Base-by-base conservation (phyloP, 2,113 vertebrate genomes). In the Lanius ludovicianus region DNA sequence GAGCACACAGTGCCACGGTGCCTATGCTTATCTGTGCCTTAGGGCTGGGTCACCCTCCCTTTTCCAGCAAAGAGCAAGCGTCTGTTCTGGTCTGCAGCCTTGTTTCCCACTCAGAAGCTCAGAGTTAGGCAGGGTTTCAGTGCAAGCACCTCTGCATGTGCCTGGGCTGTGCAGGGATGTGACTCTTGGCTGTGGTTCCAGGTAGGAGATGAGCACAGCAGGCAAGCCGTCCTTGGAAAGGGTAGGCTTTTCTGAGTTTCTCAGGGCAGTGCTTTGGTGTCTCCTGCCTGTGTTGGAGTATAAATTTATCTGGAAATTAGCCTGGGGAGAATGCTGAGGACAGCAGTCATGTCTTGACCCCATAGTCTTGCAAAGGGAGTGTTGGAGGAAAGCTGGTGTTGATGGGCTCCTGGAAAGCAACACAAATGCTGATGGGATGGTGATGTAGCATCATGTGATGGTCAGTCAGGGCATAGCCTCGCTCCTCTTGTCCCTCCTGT, bases 141-240 rank as follows among this genome's bases (percentile, higher is more conserved):
- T 63, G 39, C 0, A 2, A 35, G 65, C 25, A 46, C 35, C 24
- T 60, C 41, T 64, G 46, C 1, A 0, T 50, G 23, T 19, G 13
- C 44, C 50, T 10, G 6, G 5, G 21, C 30, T 52, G 9, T 4
- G 6, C 8, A 7, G 35, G 30, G 23, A 24, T 90, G 25, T 10
- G 20, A 33, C 35, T 89, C 46, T 37, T 3, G 1, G 16, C 63
- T 60, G 6, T 4, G 1, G 6, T 27, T 57, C 3, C 1, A 15
- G 24, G 6, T 3, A 6, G 49, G 37, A 92, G n/a, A 49, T 42
- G 27, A 77, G 22, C 37, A 23, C 44, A 70, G 64, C 49, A 62
- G 73, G 11, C 0, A 25, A 80, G 13, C 44, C 15, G 28, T 82
- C 14, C 19, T 31, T 73, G 44, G 23, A 84, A 74, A 77, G 37